These are phyloP conservation scores for Temnothorax ravouxi DNA, from an alignment of 2,888 invertebrate genomes.

Conservation along the genomic window DNA sequence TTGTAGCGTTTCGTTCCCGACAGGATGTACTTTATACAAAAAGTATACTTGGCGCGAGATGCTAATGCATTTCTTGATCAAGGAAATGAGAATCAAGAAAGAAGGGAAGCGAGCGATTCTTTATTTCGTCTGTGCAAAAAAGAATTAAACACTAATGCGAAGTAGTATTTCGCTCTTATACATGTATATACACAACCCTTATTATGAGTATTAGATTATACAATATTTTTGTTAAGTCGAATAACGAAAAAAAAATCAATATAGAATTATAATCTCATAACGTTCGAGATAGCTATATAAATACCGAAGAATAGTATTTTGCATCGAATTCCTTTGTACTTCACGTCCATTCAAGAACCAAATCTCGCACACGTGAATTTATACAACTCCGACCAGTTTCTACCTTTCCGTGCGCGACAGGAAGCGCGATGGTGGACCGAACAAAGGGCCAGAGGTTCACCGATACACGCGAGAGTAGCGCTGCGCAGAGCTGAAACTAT, in stretches of 20 bases:
- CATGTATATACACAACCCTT: neutral
- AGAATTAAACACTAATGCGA: neutral
- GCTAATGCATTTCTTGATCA: neutral
- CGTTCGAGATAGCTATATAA: neutral
- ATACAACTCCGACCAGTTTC: conserved; percentile 57
- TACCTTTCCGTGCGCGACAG: conserved; percentile 58
- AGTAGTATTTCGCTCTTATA: neutral
- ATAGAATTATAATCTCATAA: neutral
- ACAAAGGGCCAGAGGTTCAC: conserved; percentile 64
- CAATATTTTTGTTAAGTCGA: neutral
- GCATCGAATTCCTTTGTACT: neutral
- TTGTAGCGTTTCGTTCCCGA: neutral
- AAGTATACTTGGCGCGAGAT: neutral
- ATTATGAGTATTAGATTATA: neutral
- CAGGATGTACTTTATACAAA: neutral
- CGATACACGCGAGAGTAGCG: conserved; percentile 32
- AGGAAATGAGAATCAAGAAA: conserved; percentile 28
- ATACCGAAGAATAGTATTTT: neutral
- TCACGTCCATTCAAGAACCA: neutral
- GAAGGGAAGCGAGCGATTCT: neutral
- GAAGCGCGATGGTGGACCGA: conserved; percentile 67
- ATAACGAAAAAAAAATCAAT: neutral
- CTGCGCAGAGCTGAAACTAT: conserved; percentile 17
- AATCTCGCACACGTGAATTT: conserved; percentile 30
- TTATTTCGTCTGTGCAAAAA: neutral